These are phyloP conservation scores for Carassius carassius DNA, from an alignment of 2,113 vertebrate species.

Conservation along the genomic window DNA sequence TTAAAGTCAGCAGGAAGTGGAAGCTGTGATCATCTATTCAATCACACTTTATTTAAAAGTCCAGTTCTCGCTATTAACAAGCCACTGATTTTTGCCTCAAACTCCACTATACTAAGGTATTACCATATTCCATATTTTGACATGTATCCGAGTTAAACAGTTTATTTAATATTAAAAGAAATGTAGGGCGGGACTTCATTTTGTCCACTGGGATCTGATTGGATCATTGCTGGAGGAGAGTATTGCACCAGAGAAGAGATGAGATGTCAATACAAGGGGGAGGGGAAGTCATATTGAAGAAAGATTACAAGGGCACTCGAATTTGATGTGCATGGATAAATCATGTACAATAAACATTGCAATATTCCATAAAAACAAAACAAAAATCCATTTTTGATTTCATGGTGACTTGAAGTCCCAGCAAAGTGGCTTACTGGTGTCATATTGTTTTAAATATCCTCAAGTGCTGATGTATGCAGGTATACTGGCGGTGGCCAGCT, in stretches of 20 bases:
- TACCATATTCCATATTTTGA: neutral
- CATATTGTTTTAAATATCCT: slow-evolving; percentile 13
- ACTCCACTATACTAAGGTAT: too few species aligned
- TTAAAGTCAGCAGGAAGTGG: too few species aligned
- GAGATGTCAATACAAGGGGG: neutral
- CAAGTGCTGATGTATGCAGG: slow-evolving; percentile 3
- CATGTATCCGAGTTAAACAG: neutral
- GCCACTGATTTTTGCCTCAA: too few species aligned
- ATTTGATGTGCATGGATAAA: neutral
- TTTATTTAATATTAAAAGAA: neutral
- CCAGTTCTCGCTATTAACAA: too few species aligned
- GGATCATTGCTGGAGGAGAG: neutral
- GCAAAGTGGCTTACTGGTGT: neutral
- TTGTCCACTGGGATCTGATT: neutral
- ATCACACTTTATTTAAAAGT: too few species aligned
- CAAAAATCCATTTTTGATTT: neutral
- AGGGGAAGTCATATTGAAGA: neutral
- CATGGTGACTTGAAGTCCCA: neutral
- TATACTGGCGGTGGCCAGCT: slow-evolving; percentile 7
- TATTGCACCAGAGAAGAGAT: neutral
- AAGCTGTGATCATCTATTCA: too few species aligned
- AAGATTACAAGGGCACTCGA: neutral
- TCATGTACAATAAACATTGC: neutral
- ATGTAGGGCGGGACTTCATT: neutral
- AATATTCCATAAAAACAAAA: neutral